Percentiles rank a stretch among this genome's conserved stretches.
Evolutionary conservation across 2,888 invertebrate genomes (phyloP).

Genomic region (Pachycephus smyrnensis): DNA sequence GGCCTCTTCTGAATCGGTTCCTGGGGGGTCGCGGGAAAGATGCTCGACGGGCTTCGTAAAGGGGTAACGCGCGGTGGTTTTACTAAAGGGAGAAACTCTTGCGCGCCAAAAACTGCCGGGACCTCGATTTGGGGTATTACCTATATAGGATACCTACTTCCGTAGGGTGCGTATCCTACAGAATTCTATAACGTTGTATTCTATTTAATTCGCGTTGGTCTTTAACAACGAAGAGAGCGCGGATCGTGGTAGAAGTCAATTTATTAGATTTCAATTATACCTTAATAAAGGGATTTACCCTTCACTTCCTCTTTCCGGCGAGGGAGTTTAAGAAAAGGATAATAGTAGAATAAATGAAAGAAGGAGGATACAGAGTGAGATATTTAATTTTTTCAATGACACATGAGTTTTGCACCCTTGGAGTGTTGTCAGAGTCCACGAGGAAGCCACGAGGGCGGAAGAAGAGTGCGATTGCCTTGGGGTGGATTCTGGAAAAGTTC

Average conservation of each 20-base stretch:
- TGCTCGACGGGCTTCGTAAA: constrained; percentile 36
- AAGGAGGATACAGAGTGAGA: neutral
- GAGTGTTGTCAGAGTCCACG: neutral
- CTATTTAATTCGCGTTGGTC: neutral
- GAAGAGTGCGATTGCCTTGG: neutral
- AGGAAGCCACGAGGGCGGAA: neutral
- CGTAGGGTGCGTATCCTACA: neutral
- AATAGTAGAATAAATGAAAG: neutral
- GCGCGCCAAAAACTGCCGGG: constrained; percentile 30
- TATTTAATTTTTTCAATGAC: neutral
- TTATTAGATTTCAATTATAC: neutral
- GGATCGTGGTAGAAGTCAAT: neutral
- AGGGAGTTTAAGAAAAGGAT: neutral
- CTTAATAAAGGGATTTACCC: neutral
- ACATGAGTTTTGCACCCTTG: neutral
- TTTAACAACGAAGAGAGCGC: neutral
- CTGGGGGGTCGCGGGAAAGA: constrained; percentile 51
- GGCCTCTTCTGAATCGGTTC: constrained; percentile 25
- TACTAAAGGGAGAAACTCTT: constrained; percentile 19
- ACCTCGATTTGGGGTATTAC: constrained; percentile 26
- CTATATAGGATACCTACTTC: neutral
- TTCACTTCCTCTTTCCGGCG: neutral
- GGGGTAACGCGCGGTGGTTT: constrained; percentile 31
- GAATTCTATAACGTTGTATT: neutral
- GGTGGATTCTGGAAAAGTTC: neutral